Evolutionary conservation across 2,888 invertebrate genomes (phyloP).

Genomic region (Tetanocera ferruginea): DNA sequence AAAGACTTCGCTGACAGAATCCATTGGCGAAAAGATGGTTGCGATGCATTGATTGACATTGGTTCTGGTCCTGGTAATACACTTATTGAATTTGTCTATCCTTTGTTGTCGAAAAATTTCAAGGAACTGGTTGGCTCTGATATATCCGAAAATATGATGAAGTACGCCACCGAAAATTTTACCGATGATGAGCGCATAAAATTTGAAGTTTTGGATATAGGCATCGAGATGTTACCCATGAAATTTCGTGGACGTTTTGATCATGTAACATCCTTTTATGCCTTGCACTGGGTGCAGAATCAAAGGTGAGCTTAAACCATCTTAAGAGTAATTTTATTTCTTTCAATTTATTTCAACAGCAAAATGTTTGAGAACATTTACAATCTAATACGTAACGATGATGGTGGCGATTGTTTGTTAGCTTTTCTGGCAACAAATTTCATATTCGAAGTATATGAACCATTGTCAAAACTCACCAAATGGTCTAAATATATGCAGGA

Average conservation of each 20-base stretch:
- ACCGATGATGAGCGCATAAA: conserved; percentile 59
- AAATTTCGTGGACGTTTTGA: conserved; percentile 73
- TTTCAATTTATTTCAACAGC: neutral
- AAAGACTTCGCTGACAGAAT: conserved; percentile 75
- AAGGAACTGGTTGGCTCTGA: conserved; percentile 76
- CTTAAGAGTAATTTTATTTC: conserved; percentile 69
- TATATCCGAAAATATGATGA: conserved; percentile 79
- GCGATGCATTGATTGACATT: conserved; percentile 75
- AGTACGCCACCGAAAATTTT: conserved; percentile 75
- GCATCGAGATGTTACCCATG: conserved; percentile 68
- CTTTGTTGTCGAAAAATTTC: conserved; percentile 73
- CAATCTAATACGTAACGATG: conserved; percentile 37
- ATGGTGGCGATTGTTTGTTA: conserved; percentile 48
- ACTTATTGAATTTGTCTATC: conserved; percentile 75
- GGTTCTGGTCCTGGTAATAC: conserved; percentile 83
- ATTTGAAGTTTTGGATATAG: conserved; percentile 73
- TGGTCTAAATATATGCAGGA: conserved; percentile 48
- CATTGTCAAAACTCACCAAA: conserved; percentile 41
- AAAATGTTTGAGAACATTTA: conserved; percentile 45
- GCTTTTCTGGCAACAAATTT: conserved; percentile 46
- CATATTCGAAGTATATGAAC: conserved; percentile 45
- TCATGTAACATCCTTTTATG: conserved; percentile 82
- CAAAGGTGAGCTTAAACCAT: conserved; percentile 62
- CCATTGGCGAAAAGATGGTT: conserved; percentile 72
- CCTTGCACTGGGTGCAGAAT: conserved; percentile 83